A percentile compares a stretch with the other conserved stretches of the same genome.
phyloP scores from a whole-genome alignment of 1,140 invertebrate genomes.

The Lordiphosa collinella region DNA sequence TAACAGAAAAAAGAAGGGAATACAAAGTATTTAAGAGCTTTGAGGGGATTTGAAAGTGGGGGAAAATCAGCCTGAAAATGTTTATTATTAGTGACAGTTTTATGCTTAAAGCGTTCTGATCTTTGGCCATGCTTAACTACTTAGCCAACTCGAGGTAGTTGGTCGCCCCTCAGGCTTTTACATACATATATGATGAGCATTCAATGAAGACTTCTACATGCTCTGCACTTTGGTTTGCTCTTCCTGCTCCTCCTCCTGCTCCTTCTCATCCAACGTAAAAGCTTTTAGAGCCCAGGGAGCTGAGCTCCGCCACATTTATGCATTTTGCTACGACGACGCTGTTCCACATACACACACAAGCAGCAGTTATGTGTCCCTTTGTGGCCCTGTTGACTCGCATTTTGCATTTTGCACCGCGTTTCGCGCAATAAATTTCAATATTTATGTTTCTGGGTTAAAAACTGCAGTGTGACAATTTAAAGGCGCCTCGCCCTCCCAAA shows the following conservation, averaged over 20 bases:
- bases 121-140: no score
- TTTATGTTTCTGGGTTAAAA: slow-evolving; percentile 73
- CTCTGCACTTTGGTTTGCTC: neutral
- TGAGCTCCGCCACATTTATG: slow-evolving; percentile 1
- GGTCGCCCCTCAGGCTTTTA: neutral
- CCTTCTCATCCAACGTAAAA: neutral
- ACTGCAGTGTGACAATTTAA: slow-evolving; percentile 57
- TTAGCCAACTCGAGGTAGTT: slow-evolving; percentile 5
- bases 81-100: no score
- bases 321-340: slow-evolving; percentile 10
- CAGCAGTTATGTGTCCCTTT: neutral
- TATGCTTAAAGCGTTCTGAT: no score
- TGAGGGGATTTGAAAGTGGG: no score
- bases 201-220: slow-evolving; percentile 13
- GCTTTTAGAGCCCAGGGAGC: slow-evolving; percentile 7
- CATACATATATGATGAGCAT: slow-evolving; percentile 28
- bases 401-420: slow-evolving; percentile 9
- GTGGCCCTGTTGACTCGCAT: no score
- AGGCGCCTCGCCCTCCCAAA: slow-evolving; percentile 18
- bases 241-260: neutral
- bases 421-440: slow-evolving; percentile 44
- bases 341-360: slow-evolving; percentile 2
- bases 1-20: slow-evolving; percentile 1
- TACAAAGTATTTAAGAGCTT: neutral
- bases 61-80: no score